Conservation (phyloP, 2,797 vertebrate genomes). For the Gila robusta region DNA sequence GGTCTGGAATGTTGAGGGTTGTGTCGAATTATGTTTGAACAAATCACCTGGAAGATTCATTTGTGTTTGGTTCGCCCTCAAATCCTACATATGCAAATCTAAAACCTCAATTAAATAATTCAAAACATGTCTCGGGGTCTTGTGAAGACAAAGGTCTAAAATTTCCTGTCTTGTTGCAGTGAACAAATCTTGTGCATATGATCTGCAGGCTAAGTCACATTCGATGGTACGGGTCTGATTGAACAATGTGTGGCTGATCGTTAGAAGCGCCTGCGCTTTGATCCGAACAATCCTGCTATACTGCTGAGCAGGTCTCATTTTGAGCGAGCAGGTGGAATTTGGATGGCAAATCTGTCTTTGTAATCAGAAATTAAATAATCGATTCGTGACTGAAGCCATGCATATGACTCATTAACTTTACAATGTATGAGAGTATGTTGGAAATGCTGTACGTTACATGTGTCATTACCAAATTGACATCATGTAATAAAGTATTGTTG, state of each 20-base stretch:
- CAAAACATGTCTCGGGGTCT: constrained; percentile 16
- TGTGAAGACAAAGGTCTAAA: constrained; percentile 11
- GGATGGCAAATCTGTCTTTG: neutral
- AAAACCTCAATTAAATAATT: constrained; percentile 8
- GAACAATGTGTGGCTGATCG: too few species aligned
- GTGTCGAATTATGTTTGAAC: too few species aligned
- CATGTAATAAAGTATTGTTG: too few species aligned
- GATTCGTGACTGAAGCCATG: too few species aligned
- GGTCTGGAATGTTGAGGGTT: too few species aligned
- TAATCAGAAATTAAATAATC: neutral
- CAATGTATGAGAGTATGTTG: constrained; percentile 18
- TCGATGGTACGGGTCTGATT: too few species aligned
- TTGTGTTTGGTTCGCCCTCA: too few species aligned
- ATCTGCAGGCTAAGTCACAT: too few species aligned
- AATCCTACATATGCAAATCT: neutral
- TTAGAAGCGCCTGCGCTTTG: too few species aligned
- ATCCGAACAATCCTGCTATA: neutral
- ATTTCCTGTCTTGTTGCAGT: constrained; percentile 31
- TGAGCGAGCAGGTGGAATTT: neutral
- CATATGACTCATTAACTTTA: too few species aligned
- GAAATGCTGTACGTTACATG: constrained; percentile 24
- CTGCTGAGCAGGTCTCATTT: neutral
- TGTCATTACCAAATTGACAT: neutral
- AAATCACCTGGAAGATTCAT: too few species aligned
- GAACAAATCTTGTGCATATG: neutral